A percentile compares a stretch with the other conserved stretches of the same genome.
These are phyloP conservation scores for Paratilapia polleni DNA, from an alignment of 2,113 vertebrate genomes.

Conservation along the genomic window DNA sequence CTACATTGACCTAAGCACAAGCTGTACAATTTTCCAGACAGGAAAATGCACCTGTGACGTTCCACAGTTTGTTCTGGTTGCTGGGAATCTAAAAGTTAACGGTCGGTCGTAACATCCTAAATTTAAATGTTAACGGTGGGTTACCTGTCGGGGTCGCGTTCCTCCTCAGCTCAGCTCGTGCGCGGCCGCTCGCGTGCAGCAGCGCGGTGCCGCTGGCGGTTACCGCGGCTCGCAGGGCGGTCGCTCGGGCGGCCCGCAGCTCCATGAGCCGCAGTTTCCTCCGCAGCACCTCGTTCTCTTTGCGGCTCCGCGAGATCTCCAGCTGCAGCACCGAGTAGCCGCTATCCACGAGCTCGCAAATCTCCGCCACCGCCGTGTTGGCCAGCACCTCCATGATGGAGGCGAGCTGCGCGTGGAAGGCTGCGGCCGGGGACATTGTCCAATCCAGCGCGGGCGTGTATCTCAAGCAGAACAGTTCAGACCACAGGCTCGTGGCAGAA, in stretches of 20 bases:
- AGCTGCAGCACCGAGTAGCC: conserved; percentile 67
- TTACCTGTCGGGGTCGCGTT: background rate
- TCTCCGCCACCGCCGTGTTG: conserved; percentile 74
- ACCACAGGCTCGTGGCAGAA: accelerated
- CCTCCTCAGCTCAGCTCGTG: conserved; percentile 25
- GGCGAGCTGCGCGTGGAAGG: conserved; percentile 69
- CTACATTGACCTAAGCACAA: too few species aligned
- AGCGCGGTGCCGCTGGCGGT: background rate
- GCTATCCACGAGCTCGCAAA: conserved; percentile 72
- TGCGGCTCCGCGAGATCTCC: conserved; percentile 66
- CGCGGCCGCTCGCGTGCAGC: conserved; percentile 1
- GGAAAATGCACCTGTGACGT: too few species aligned
- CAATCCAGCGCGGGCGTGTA: background rate
- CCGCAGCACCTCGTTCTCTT: conserved; percentile 71
- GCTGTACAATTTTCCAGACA: too few species aligned
- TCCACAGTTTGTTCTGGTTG: too few species aligned
- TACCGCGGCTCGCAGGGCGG: conserved; percentile 20
- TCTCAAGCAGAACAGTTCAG: background rate
- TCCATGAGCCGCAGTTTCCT: conserved; percentile 69
- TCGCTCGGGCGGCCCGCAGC: conserved; percentile 49
- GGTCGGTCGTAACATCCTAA: too few species aligned
- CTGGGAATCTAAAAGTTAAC: too few species aligned
- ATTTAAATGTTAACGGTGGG: too few species aligned
- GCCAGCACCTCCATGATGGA: conserved; percentile 76
- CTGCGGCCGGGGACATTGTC: conserved; percentile 67